Conservation (phyloP, 2,888 invertebrate genomes). For the Coenonympha arcania region DNA sequence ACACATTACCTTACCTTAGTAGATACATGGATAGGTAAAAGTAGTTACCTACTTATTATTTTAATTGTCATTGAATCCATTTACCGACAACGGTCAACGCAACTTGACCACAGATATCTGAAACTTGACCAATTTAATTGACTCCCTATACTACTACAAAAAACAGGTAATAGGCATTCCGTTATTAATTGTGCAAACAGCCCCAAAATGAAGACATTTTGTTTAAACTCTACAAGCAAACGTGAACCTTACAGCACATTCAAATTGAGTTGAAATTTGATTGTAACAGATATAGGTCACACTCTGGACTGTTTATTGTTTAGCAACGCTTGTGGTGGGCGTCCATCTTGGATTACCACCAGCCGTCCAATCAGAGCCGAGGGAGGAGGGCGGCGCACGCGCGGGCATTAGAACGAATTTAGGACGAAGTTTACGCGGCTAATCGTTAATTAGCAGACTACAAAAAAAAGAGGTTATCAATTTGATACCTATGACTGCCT, state of each 20-base stretch:
- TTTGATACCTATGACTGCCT: too few relatives aligned
- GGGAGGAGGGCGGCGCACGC: constrained; percentile 47
- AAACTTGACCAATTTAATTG: neutral
- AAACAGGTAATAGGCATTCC: neutral
- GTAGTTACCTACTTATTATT: too few relatives aligned
- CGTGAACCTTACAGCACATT: neutral
- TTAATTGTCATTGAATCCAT: too few relatives aligned
- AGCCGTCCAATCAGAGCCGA: constrained; percentile 47
- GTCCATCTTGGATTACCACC: constrained; percentile 57
- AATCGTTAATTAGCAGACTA: neutral
- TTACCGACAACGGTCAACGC: neutral
- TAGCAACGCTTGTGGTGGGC: constrained; percentile 53
- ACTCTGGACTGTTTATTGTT: constrained; percentile 34
- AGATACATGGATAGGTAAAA: too few relatives aligned
- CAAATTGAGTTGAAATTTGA: constrained; percentile 4
- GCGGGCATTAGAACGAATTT: constrained; percentile 26
- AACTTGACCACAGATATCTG: neutral
- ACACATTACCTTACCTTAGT: too few relatives aligned
- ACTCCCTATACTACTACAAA: neutral
- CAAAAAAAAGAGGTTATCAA: too few relatives aligned
- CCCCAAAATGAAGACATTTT: neutral
- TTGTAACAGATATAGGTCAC: constrained; percentile 44
- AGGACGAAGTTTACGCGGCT: constrained; percentile 3
- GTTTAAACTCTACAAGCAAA: neutral
- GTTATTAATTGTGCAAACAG: neutral